Percentiles rank a stretch among this genome's conserved stretches.
phyloP scores from a whole-genome alignment of 1,140 invertebrate genomes.

The Notospermus geniculatus region DNA sequence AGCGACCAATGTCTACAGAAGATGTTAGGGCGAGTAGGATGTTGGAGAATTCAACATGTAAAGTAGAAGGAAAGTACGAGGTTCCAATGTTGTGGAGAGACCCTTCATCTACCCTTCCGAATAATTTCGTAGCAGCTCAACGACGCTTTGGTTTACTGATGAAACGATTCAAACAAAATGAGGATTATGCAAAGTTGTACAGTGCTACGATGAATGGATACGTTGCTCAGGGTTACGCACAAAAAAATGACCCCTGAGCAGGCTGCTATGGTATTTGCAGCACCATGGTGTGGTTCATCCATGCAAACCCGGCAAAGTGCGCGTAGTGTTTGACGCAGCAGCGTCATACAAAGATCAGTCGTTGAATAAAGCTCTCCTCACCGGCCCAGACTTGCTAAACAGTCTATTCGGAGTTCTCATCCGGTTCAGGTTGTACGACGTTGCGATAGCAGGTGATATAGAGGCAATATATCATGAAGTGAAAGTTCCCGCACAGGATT shows the following conservation, averaged over 20 bases:
- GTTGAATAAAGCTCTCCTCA: not conserved
- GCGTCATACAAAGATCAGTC: not conserved
- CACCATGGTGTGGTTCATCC: slow-evolving; percentile 25
- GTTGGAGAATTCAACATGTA: not conserved
- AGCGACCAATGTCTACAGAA: not conserved
- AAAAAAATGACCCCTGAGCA: slow-evolving; percentile 1
- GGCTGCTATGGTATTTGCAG: slow-evolving; percentile 20
- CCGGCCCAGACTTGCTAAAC: not conserved
- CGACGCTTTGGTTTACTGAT: not conserved
- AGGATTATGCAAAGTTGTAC: not conserved
- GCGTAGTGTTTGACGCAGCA: slow-evolving; percentile 4
- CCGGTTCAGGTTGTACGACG: slow-evolving; percentile 2
- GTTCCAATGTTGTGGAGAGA: slow-evolving; percentile 5
- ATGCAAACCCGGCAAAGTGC: slow-evolving; percentile 24
- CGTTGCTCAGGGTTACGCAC: slow-evolving; percentile 6
- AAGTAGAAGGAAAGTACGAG: not conserved
- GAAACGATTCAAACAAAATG: not conserved
- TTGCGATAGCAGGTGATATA: not conserved
- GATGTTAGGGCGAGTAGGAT: not conserved
- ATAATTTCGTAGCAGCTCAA: not conserved
- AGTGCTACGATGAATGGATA: slow-evolving; percentile 4
- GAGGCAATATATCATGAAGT: slow-evolving; percentile 7
- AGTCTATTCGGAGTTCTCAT: not conserved
- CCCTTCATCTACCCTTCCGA: not conserved
- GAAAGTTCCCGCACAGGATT: not conserved